Conservation (phyloP, 2,113 vertebrate genomes). For the Calyptommatus sinebrachiatus region DNA sequence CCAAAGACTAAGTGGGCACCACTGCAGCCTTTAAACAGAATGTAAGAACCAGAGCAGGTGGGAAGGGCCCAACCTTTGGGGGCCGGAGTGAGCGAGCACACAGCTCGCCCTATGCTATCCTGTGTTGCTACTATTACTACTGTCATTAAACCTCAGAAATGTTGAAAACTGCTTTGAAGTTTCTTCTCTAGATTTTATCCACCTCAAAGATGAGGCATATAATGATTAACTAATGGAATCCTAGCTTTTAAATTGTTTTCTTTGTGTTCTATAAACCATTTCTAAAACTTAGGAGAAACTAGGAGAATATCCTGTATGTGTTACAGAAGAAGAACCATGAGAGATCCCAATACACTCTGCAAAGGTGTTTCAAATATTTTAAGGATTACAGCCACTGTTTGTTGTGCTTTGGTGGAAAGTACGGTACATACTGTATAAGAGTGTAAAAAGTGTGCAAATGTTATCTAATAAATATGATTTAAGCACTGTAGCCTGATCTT, state of each 20-base stretch:
- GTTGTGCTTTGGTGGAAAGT: no score
- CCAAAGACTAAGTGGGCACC: no score
- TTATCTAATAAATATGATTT: conserved; percentile 10
- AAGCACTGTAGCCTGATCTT: conserved; percentile 9
- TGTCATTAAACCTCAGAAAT: no score
- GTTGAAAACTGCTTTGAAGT: background rate
- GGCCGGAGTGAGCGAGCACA: no score
- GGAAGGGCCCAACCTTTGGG: no score
- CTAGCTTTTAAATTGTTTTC: background rate
- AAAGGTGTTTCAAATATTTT: background rate
- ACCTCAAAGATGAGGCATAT: background rate
- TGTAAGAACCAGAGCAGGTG: no score
- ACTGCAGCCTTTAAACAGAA: no score
- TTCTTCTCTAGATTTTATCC: background rate
- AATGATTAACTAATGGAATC: no score
- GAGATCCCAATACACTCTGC: background rate
- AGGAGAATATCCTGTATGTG: background rate
- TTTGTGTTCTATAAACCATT: background rate
- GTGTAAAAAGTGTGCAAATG: background rate
- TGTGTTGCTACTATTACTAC: background rate
- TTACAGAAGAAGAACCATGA: background rate
- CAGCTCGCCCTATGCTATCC: no score
- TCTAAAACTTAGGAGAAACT: background rate
- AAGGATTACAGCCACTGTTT: background rate
- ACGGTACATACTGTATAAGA: background rate